Base-by-base conservation (phyloP, 2,113 vertebrate species). In the Lophura nycthemera region DNA sequence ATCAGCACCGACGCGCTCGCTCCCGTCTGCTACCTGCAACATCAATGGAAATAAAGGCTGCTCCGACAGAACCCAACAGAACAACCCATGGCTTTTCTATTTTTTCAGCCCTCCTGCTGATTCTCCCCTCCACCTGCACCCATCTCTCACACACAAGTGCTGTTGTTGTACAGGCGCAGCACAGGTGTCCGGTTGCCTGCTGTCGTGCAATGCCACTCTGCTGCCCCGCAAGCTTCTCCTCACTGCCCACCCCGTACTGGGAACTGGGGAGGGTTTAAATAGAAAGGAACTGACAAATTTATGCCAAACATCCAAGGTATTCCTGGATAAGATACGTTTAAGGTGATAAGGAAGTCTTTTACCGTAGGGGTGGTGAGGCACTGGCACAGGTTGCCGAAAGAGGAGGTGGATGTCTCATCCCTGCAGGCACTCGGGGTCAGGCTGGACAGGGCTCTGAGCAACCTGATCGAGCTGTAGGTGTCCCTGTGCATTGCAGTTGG, bases 121-220 rank as follows among this genome's bases (percentile, higher is more conserved):
- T 76, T 64, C 80, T 91, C 85, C 92, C 72, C 86, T 90, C 64
- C 8, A 0, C 90, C 83, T 20, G 42, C 32, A n/a, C 88, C 90
- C 92, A 90, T 83, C 65, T 74, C 50, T 64, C 69, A 12, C 2
- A 38, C 17, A 43, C 86, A 86, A 36, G 82, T 74, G 67, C 81
- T 36, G 95, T 95, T 81, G 94, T 92, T 64, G 79, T 91, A 94
- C 95, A 88, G 93, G 15, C 66, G 91, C 45, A 69, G 74, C 72
- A 67, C 59, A 71, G 80, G 72, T 0, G 89, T 76, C 87, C 57
- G 67, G 59, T 34, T 78, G 72, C 64, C 3, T 36, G 75, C 67
- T 94, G 85, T 86, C 89, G 76, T 87, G 77, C 90, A 70, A 69
- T 82, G 75, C 38, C 83, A 81, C 83, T 80, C 65, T 2, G 3